Conservation (phyloP, 1,140 invertebrate genomes). For the Drosophila triauraria region DNA sequence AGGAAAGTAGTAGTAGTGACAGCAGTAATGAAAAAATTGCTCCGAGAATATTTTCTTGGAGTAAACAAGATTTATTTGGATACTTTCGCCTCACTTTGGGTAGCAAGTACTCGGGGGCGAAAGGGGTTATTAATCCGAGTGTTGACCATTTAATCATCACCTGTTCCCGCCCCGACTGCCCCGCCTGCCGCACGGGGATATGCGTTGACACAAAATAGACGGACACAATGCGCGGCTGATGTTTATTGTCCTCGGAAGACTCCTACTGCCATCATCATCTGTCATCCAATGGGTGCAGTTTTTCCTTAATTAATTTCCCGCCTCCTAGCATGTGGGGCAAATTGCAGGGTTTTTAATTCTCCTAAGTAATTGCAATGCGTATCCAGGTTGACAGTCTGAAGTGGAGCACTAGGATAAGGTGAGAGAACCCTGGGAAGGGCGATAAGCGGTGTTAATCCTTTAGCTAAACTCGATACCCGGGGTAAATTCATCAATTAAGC, state of each 20-base stretch:
- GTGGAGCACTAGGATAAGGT: conserved; percentile 31
- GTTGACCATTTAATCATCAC: conserved; percentile 44
- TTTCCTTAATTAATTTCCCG: conserved; percentile 32
- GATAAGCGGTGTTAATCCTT: conserved; percentile 3
- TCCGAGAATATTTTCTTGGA: conserved; percentile 63
- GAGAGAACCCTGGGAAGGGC: too few relatives aligned
- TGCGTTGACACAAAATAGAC: conserved; percentile 30
- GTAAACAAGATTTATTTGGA: conserved; percentile 66
- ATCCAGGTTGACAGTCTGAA: conserved; percentile 34
- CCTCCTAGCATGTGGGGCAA: conserved; percentile 27
- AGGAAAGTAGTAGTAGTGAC: conserved; percentile 5
- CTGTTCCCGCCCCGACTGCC: background rate
- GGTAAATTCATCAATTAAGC: conserved; percentile 14
- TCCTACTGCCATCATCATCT: conserved; percentile 28
- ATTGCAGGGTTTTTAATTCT: conserved; percentile 60
- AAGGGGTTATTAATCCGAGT: conserved; percentile 15
- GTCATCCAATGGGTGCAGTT: conserved; percentile 52
- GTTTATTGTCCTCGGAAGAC: conserved; percentile 48
- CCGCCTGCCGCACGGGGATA: conserved; percentile 2
- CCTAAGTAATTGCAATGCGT: conserved; percentile 70
- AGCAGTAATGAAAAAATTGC: conserved; percentile 71
- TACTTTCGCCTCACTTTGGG: conserved; percentile 23
- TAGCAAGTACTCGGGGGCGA: background rate
- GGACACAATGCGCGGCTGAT: conserved; percentile 25
- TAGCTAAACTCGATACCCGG: too few relatives aligned